Conservation (phyloP, 2,113 vertebrate genomes). For the Hucho hucho region DNA sequence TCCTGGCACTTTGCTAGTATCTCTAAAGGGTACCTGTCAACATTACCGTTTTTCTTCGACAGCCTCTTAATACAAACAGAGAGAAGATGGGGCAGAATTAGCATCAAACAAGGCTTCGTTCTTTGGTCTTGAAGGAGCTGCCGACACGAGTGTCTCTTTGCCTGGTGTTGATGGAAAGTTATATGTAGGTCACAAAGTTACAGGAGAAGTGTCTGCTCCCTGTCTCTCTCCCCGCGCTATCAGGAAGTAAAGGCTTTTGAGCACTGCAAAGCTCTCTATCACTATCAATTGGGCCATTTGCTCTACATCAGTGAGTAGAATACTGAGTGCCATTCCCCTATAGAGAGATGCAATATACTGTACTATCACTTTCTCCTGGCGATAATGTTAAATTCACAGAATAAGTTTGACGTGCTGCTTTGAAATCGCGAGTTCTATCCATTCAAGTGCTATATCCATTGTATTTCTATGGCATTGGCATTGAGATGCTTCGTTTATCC, state of each 20-base stretch:
- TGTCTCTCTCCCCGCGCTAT: too few relatives aligned
- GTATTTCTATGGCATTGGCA: too few relatives aligned
- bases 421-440: too few relatives aligned
- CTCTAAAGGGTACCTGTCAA: conserved; percentile 7
- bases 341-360: conserved; percentile 3
- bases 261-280: conserved; percentile 18
- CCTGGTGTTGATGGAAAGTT: conserved; percentile 19
- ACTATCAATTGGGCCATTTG: conserved; percentile 1
- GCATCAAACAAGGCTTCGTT: conserved; percentile 34
- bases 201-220: conserved; percentile 10
- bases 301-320: background rate
- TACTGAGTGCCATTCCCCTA: conserved; percentile 13
- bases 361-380: background rate
- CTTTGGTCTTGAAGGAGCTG: background rate
- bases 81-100: conserved; percentile 26
- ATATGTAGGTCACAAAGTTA: conserved; percentile 44
- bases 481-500: too few relatives aligned
- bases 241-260: too few relatives aligned
- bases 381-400: conserved; percentile 30
- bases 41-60: conserved; percentile 32
- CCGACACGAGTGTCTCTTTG: conserved; percentile 3
- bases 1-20: conserved; percentile 16
- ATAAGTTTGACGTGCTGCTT: background rate
- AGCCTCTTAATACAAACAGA: conserved; percentile 39
- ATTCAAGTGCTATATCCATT: too few relatives aligned